These are phyloP conservation scores for Sylvicola cinctus DNA, from an alignment of 2,888 invertebrate genomes.

Conservation along the genomic window DNA sequence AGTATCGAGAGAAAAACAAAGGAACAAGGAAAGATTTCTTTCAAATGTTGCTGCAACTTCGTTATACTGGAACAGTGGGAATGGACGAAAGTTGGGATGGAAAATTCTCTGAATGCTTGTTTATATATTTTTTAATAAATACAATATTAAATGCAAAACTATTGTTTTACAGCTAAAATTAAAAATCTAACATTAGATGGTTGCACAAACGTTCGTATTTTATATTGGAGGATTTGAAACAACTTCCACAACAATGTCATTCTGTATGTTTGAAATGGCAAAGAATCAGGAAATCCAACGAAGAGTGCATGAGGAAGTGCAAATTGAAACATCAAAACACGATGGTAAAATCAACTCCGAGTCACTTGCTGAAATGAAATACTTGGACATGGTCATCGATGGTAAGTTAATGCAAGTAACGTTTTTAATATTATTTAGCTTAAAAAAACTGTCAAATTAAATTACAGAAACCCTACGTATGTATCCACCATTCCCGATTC, in stretches of 20 bases:
- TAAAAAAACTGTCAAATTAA: too few relatives aligned
- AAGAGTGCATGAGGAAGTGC: conserved; percentile 3
- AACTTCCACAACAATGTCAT: conserved; percentile 15
- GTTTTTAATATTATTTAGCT: too few relatives aligned
- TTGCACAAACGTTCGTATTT: conserved; percentile 15
- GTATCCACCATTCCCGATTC: conserved; percentile 23
- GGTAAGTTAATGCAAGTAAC: background rate
- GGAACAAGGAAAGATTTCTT: conserved; percentile 25
- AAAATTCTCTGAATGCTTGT: too few relatives aligned
- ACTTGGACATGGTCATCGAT: conserved; percentile 3
- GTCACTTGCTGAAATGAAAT: conserved; percentile 6
- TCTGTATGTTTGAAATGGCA: conserved; percentile 14
- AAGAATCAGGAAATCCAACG: conserved; percentile 5
- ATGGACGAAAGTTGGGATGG: too few relatives aligned
- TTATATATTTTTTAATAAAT: too few relatives aligned
- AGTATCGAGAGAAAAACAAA: conserved; percentile 22
- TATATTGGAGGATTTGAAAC: conserved; percentile 19
- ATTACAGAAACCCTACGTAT: conserved; percentile 22
- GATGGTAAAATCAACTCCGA: conserved; percentile 5
- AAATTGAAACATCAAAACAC: background rate
- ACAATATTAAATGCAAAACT: too few relatives aligned
- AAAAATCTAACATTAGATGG: conserved; percentile 4
- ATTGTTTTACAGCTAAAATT: too few relatives aligned
- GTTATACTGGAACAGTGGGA: conserved; percentile 21
- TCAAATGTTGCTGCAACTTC: conserved; percentile 26